Evolutionary conservation across 2,797 vertebrate species (phyloP), one percentile per base, ranked within the genome.

Genomic region (Phrynocephalus vlangalii): DNA sequence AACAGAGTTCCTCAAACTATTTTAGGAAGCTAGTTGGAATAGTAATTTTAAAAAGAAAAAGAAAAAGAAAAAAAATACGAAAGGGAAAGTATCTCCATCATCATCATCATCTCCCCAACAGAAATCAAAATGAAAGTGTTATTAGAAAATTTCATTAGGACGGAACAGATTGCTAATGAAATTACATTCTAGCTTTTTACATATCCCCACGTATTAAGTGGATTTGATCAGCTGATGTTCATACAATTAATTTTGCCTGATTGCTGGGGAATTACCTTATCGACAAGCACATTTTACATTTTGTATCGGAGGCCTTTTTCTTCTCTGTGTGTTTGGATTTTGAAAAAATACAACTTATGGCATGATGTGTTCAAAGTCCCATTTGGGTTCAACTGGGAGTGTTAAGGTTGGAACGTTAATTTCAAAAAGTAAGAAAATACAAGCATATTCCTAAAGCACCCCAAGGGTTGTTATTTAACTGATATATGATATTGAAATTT

Each of bases 61-160:
- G 33, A 68, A 56, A 26, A 26, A 79, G 82, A 44, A n/a, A 72
- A 72, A 67, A 63, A 63, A 66, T 22, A 44, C 26, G 7, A 44
- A 16, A 10, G 22, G 48, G 60, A 16, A 5, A 28, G 38, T 24
- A 67, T 15, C 10, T 13, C 52, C 50, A 28, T n/a, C 30, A 63
- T 68, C 50, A 28, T 68, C 84, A 70, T 50, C 68, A 48, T 60
- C 50, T 38, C 90, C 93, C 96, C 96, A 95, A 95, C 95, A 84
- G 81, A 97, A 96, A 95, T 96, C 95, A 97, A 96, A 97, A 97
- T 96, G 95, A 97, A 95, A 96, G 93, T 75, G 90, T 96, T 97
- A 96, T 97, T 96, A 97, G 95, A 93, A 96, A 87, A 95, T 97
- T 96, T 97, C 96, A 97, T 97, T 96, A 97, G 96, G 95, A 96